Evolutionary conservation across 2,797 vertebrate genomes (phyloP), one percentile per base, ranked within the genome.

Genomic region (Aldrovandia affinis): DNA sequence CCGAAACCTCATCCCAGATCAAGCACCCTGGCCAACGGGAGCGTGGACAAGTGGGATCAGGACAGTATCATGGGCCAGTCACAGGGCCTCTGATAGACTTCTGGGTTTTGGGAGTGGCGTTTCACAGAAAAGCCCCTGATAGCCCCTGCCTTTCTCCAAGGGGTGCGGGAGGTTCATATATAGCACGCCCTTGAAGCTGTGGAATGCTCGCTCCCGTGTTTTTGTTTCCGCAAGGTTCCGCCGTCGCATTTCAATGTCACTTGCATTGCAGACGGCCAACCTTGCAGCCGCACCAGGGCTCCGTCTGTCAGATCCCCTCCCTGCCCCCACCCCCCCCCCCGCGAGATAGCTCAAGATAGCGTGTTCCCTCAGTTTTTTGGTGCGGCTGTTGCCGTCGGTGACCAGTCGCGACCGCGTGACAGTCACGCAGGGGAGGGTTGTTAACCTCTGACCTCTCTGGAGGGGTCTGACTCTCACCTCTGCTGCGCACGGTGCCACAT

Each of bases 181-280:
- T 33, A 63, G 80, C 42, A 54, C 83, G 79, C 82, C 87, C 87
- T 86, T 88, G 81, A 83, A 78, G 80, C 50, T 47, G 52, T 83
- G 79, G 83, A 85, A 87, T 86, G 79, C 81, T 82, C 78, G n/a
- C 52, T 54, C 30, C 83, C 47, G 28, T 83, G 80, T 83, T 85
- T 80, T 87, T 81, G 7, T 75, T 82, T 54, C 83, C 78, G 47
- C 83, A 85, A 84, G 78, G 80, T 83, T 83, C 55, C 79, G 80
- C n/a, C 39, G 83, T 68, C 20, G 61, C 55, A 22, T 83, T 63
- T 87, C 80, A 84, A 65, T 85, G 84, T 77, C 85, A 86, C 52
- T 25, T 42, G 57, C 57, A 50, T 25, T 42, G 57, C 57, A 50
- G 30, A 54, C 59, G 39, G 78, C 9, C 81, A 80, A 55, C 39